phyloP scores from a whole-genome alignment of 2,888 invertebrate species.

The Brachynemurus nebulosus region DNA sequence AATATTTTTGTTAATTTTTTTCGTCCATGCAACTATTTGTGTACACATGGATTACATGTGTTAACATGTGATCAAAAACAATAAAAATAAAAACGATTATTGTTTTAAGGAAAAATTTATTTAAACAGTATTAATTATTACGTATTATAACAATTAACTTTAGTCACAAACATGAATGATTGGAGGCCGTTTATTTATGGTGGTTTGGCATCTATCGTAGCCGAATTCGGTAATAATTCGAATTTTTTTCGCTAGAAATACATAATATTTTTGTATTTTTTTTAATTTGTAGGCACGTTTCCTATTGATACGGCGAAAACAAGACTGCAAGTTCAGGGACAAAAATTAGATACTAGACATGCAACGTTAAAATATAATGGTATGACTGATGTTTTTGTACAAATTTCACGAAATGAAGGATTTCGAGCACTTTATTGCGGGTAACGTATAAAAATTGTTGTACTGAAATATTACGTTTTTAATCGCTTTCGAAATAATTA shows the following conservation, averaged over 20 bases:
- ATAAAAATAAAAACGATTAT: too few species aligned
- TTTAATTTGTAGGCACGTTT: conserved; percentile 61
- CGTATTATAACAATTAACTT: too few species aligned
- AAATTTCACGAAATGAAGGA: conserved; percentile 80
- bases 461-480: too few species aligned
- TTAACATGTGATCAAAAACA: too few species aligned
- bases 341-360: conserved; percentile 62
- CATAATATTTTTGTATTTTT: background rate
- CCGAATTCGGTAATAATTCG: conserved; percentile 69
- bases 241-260: conserved; percentile 6
- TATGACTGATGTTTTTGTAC: conserved; percentile 81
- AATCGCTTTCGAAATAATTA: too few species aligned
- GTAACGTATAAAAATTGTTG: conserved; percentile 42
- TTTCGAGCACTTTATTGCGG: conserved; percentile 73
- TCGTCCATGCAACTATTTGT: too few species aligned
- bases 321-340: conserved; percentile 86
- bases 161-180: too few species aligned
- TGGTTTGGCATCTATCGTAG: conserved; percentile 82
- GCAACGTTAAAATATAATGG: conserved; percentile 69
- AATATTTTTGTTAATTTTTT: too few species aligned
- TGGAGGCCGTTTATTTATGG: conserved; percentile 94
- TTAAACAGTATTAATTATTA: too few species aligned
- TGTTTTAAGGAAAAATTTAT: too few species aligned
- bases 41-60: too few species aligned
- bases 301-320: conserved; percentile 96